phyloP scores from a whole-genome alignment of 2,113 vertebrate genomes.

The Takifugu flavidus region DNA sequence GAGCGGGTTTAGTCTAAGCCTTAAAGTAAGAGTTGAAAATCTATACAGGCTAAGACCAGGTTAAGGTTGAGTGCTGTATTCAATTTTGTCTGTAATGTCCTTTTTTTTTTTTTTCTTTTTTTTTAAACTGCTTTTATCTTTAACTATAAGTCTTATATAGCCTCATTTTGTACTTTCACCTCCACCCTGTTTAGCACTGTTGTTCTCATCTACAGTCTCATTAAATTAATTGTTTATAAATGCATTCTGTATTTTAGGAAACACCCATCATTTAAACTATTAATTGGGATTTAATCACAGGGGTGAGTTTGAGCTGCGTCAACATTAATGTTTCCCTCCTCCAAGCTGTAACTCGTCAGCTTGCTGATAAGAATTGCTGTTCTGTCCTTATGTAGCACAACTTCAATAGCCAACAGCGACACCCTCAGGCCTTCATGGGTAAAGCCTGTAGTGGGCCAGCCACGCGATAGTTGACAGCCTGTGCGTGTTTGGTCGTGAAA shows the following conservation, averaged over 20 bases:
- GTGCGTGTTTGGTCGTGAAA: no score
- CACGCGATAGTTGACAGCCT: background rate
- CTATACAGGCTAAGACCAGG: conserved; percentile 16
- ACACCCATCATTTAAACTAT: no score
- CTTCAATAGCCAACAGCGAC: conserved; percentile 41
- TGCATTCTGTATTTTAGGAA: no score
- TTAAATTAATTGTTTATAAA: no score
- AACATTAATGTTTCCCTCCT: conserved; percentile 1
- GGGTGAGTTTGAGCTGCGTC: conserved; percentile 1
- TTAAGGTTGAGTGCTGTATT: conserved; percentile 1
- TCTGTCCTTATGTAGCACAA: background rate
- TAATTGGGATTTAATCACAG: background rate
- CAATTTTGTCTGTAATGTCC: background rate
- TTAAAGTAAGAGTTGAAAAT: conserved; percentile 25
- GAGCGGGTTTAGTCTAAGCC: conserved; percentile 3
- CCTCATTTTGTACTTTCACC: no score
- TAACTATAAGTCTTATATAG: no score
- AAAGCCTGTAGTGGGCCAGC: conserved; percentile 1
- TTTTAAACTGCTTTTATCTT: no score
- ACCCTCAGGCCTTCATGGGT: conserved; percentile 36
- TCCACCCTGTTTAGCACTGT: no score
- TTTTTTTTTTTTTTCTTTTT: background rate
- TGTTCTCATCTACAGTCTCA: no score
- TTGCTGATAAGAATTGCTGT: conserved; percentile 13
- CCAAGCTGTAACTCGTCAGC: conserved; percentile 3